Evolutionary conservation across 1,140 invertebrate species (phyloP).

Genomic region (Sitodiplosis mosellana): DNA sequence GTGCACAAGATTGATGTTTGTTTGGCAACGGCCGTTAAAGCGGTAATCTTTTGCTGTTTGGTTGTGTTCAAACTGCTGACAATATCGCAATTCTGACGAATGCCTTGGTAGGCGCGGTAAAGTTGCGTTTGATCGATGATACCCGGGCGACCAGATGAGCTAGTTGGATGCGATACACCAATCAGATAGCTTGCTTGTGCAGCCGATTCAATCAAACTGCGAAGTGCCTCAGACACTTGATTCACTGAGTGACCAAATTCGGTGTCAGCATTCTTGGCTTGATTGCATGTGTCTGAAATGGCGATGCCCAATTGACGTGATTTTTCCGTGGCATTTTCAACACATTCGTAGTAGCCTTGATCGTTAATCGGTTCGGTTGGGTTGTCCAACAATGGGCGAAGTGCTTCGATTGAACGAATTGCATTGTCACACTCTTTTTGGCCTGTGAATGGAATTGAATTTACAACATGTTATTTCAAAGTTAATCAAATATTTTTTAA

Average conservation of each 20-base stretch:
- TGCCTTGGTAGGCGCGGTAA: slow-evolving; percentile 69
- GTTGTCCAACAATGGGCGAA: slow-evolving; percentile 64
- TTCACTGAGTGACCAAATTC: slow-evolving; percentile 74
- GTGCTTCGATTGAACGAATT: slow-evolving; percentile 77
- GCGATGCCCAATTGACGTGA: slow-evolving; percentile 74
- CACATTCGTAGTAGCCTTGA: slow-evolving; percentile 81
- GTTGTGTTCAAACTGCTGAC: slow-evolving; percentile 55
- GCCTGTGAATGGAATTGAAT: slow-evolving; percentile 26
- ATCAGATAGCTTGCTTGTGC: slow-evolving; percentile 86
- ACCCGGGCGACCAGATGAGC: slow-evolving; percentile 75
- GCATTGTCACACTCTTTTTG: slow-evolving; percentile 96
- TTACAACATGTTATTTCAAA: background rate
- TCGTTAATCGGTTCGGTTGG: slow-evolving; percentile 78
- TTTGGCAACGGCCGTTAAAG: slow-evolving; percentile 87
- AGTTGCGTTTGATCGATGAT: slow-evolving; percentile 85
- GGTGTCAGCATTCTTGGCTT: slow-evolving; percentile 75
- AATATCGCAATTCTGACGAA: slow-evolving; percentile 70
- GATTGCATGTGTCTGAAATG: slow-evolving; percentile 85
- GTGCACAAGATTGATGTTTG: slow-evolving; percentile 92
- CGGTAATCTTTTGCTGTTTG: slow-evolving; percentile 74
- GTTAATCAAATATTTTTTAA: background rate
- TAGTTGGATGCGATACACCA: slow-evolving; percentile 77
- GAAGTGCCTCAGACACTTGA: slow-evolving; percentile 70
- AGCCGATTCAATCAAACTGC: slow-evolving; percentile 81
- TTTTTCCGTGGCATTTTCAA: slow-evolving; percentile 86